Conservation (phyloP, 2,113 vertebrate genomes). For the Nerophis lumbriciformis region DNA sequence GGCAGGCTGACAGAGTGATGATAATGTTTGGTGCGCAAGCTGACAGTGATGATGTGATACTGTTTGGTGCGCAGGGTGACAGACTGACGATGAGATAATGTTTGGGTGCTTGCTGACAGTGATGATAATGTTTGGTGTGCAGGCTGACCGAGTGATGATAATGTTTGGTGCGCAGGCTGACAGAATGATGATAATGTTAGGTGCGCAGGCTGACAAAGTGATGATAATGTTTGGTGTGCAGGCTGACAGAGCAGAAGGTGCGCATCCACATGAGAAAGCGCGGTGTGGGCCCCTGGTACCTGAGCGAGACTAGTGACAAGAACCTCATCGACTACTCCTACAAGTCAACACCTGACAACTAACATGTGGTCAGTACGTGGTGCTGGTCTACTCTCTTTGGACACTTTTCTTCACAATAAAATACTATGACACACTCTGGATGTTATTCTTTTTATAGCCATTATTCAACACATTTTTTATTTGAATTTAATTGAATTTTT, state of each 20-base stretch:
- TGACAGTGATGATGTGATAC: too few relatives aligned
- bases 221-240: conserved; percentile 30
- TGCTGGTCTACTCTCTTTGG: conserved; percentile 50
- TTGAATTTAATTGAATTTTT: not conserved
- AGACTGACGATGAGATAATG: too few relatives aligned
- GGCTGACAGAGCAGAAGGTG: conserved; percentile 73
- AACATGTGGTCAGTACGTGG: conserved; percentile 26
- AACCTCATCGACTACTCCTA: conserved; percentile 71
- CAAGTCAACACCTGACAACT: conserved; percentile 84
- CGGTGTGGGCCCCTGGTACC: conserved; percentile 92
- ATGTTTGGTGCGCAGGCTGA: too few relatives aligned
- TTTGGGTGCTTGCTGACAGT: too few relatives aligned
- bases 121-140: too few relatives aligned
- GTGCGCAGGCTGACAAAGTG: too few relatives aligned
- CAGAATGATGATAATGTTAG: too few relatives aligned
- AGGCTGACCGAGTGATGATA: too few relatives aligned
- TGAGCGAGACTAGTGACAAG: conserved; percentile 71
- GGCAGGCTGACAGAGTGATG: too few relatives aligned
- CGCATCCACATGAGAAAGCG: conserved; percentile 79
- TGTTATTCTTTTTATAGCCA: too few relatives aligned
- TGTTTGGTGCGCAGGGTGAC: too few relatives aligned
- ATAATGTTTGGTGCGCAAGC: too few relatives aligned
- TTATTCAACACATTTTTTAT: not conserved
- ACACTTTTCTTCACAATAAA: conserved; percentile 65
- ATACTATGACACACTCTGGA: conserved; percentile 24